Evolutionary conservation across 2,888 invertebrate genomes (phyloP), one percentile per base, ranked within the genome.

Genomic region (Mythimna ferrago): DNA sequence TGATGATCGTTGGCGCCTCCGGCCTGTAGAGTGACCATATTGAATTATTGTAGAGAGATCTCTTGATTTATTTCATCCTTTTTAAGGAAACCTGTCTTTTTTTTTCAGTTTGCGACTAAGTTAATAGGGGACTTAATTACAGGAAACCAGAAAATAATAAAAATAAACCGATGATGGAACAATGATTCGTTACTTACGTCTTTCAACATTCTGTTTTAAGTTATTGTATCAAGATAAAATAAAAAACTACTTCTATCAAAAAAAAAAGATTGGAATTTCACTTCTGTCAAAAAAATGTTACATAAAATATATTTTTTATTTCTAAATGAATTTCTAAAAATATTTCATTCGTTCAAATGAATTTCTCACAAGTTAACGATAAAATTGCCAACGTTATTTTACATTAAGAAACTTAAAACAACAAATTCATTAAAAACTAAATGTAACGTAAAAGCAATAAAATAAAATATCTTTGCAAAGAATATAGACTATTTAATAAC

Each of bases 1-100:
- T 91, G 93, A 93, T 94, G 92, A 92, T 89, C 85, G 87, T 91
- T 94, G 95, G 95, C 95, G 96, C 96, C 95, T 92, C 67, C 76
- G 92, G 94, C 92, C 78, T 38, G 82, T 88, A 88, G 87, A 88
- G 90, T 89, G 87, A 82, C 88, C 87, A 84, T 83, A 81, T 80
- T 84, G 78, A 78, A 75, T 80, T 76, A 75, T 78, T 41, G 85
- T 80, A 81, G 77, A 76, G 85, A 87, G 88, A 83, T 65, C 26
- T 44, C 35, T 69, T 77, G 62, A 84, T 81, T 81, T 82, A 76
- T 76, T 57, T 14, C 32, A 26, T 19, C 14, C 11, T 60, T 63
- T 14, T 53, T 54, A 56, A 6, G 10, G 26, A n/a, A 6, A 56
- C 19, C n/a, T 56, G 74, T 65, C 58, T 66, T 63, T 66, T 63